These are phyloP conservation scores for Hephaestus fuliginosus DNA, from an alignment of 2,797 vertebrate genomes.

Conservation along the genomic window DNA sequence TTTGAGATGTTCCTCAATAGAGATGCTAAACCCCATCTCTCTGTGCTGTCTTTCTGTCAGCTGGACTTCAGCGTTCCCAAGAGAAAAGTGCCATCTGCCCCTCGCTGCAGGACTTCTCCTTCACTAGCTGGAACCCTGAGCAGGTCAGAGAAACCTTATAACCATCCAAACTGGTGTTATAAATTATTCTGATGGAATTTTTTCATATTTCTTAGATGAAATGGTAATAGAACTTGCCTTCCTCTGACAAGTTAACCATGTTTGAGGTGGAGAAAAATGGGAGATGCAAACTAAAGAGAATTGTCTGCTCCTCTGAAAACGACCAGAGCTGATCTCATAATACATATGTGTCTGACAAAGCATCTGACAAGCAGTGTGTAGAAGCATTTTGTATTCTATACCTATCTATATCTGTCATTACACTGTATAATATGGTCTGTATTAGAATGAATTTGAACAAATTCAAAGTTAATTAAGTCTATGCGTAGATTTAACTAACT, in stretches of 20 bases:
- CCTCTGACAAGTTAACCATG: background rate
- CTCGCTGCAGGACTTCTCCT: constrained; percentile 92
- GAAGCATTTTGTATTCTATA: background rate
- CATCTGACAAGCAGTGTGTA: background rate
- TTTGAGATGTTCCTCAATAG: background rate
- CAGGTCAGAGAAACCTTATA: constrained; percentile 80
- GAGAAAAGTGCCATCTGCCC: constrained; percentile 91
- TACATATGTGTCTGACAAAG: no score
- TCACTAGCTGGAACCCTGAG: constrained; percentile 90
- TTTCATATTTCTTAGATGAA: background rate
- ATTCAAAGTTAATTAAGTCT: no score
- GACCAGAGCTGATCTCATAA: background rate
- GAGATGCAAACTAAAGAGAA: background rate
- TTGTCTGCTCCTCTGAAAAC: background rate
- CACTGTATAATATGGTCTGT: background rate
- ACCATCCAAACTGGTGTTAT: constrained; percentile 59
- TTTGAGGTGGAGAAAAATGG: background rate
- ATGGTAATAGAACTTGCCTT: background rate
- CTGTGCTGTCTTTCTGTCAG: constrained; percentile 70
- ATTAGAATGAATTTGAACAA: no score
- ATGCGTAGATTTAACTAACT: no score
- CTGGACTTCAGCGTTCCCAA: constrained; percentile 80
- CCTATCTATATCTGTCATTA: background rate
- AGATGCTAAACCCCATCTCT: constrained; percentile 9
- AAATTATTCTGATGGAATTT: background rate